These are phyloP conservation scores for Platycnemis pennipes DNA, from an alignment of 2,888 invertebrate species.

Conservation along the genomic window DNA sequence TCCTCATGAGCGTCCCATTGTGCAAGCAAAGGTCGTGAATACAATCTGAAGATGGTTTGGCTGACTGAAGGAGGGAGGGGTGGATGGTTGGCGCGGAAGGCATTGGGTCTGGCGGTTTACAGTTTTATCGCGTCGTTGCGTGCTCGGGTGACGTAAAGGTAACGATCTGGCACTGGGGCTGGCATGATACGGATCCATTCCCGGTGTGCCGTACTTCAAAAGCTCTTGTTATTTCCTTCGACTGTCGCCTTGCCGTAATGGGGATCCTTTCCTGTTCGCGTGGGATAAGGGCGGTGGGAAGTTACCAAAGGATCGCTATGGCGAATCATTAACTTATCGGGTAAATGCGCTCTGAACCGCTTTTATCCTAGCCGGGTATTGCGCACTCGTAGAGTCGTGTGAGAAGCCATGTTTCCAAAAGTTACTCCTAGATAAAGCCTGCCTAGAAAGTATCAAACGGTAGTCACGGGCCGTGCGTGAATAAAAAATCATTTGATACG, in stretches of 20 bases:
- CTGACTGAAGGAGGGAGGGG: background rate
- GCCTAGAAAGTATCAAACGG: too few relatives aligned
- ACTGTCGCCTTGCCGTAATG: background rate
- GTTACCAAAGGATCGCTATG: too few relatives aligned
- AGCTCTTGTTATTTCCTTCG: background rate
- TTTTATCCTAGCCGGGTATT: too few relatives aligned
- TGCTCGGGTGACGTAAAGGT: background rate
- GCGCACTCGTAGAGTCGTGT: too few relatives aligned
- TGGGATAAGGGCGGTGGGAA: too few relatives aligned
- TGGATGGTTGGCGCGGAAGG: background rate
- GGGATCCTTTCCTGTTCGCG: background rate
- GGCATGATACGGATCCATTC: background rate
- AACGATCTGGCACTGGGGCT: background rate
- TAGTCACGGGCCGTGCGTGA: too few relatives aligned
- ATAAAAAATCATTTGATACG: too few relatives aligned
- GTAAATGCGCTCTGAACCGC: too few relatives aligned
- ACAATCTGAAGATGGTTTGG: background rate
- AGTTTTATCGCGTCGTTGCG: background rate
- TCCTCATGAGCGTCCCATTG: conserved; percentile 6
- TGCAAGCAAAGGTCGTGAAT: background rate
- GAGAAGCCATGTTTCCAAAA: too few relatives aligned
- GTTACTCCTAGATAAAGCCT: too few relatives aligned
- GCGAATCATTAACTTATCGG: too few relatives aligned
- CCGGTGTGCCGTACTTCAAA: background rate
- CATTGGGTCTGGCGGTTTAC: too few relatives aligned